Base-by-base conservation (phyloP, 2,888 invertebrate genomes). In the Liodrosophila aerea region DNA sequence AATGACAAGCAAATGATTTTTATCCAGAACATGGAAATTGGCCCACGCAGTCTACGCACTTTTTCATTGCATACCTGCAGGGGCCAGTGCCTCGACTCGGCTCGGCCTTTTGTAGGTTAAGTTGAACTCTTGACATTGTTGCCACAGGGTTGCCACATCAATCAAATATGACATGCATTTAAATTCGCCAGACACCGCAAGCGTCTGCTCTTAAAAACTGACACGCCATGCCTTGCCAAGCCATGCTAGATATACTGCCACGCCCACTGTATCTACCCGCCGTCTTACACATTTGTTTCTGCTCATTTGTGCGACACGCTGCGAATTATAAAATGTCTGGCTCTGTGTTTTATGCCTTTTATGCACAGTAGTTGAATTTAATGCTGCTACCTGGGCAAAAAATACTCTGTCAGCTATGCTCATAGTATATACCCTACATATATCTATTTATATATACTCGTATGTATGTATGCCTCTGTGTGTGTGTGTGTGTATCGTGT, bases 161-260 rank as follows among this genome's bases (percentile, higher is more conserved):
- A 82, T 82, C 81, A 82, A 85, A 85, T 82, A 82, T 85, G 81
- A 82, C 81, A 85, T 76, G 83, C 85, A 78, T 85, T 85, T 82
- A 80, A 80, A 72, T 72, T 77, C 78, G 69, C 75, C 63, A 60
- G 58, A 60, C 39, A 16, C 43, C 36, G 27, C 45, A 41, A 37
- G 57, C 39, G 47, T 63, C 45, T 29, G 7, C 41, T 15, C 34
- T 12, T 44, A n/a, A 56, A n/a, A 56, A 49, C 49, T 56, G 54
- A 49, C 54, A 56, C 47, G 11, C 37, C 27, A 15, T 12, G 22
- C 45, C 18, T 18, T 36, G 52, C 29, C 44, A 34, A 51, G n/a
- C n/a, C n/a, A n/a, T n/a, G n/a, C n/a, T n/a, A n/a, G n/a, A n/a
- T 22, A 22, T 22, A 5, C 22, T 22, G 22, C 13, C 7, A 36